phyloP scores from a whole-genome alignment of 2,113 vertebrate genomes.

The Irena cyanogastra region DNA sequence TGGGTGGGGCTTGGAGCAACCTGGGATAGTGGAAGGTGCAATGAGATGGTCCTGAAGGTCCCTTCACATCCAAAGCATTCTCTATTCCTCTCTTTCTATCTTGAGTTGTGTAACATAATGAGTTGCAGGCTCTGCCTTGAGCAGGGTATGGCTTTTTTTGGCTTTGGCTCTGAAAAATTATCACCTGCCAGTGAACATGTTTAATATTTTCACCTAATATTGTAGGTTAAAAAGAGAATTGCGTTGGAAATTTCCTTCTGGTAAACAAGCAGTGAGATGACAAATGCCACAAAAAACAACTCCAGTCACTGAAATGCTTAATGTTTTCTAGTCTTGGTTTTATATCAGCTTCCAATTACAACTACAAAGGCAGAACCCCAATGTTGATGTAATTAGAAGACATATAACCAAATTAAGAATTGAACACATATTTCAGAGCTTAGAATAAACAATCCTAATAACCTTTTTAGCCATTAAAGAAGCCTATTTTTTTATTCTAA shows the following conservation, averaged over 20 bases:
- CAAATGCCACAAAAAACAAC: neutral
- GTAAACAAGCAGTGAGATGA: slow-evolving; percentile 1
- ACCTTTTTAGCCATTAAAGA: neutral
- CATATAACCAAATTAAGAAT: neutral
- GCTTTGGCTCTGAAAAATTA: neutral
- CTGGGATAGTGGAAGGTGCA: neutral
- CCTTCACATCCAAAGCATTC: neutral
- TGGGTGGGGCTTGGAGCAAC: neutral
- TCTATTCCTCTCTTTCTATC: neutral
- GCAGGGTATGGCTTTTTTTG: neutral
- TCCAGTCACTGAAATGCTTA: neutral
- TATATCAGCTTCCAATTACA: neutral
- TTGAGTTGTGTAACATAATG: neutral
- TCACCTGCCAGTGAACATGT: neutral
- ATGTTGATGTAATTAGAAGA: neutral
- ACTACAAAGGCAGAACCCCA: neutral
- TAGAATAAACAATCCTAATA: neutral
- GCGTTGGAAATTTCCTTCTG: neutral
- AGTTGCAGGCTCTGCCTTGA: neutral
- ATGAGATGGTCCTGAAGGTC: neutral
- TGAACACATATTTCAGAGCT: neutral
- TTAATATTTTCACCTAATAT: neutral
- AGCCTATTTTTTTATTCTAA: neutral
- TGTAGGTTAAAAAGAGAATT: neutral
- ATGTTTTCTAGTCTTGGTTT: neutral